Evolutionary conservation across 1,140 invertebrate species (phyloP), one percentile per base, ranked within the genome.

Genomic region (Macrostomum lignano): DNA sequence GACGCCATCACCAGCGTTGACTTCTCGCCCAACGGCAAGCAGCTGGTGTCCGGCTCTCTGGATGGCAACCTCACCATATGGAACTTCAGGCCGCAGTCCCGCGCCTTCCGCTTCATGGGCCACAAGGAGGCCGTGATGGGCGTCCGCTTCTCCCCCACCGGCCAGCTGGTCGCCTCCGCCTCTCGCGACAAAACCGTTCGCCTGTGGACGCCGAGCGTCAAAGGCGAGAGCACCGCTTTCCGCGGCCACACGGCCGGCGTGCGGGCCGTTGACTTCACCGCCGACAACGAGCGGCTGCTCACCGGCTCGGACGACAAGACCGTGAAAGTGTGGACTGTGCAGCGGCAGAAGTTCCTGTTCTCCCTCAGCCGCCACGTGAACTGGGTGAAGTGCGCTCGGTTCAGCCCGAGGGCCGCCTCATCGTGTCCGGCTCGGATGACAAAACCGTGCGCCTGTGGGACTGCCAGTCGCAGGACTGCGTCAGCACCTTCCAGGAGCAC

Each of bases 231-330:
- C 6, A 58, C 58, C 9, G 70, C 73, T 47, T 78, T 81, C 49
- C 67, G 67, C 53, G 70, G 73, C 13, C 76, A 84, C 53, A 66
- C 64, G 25, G 66, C 67, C 35, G 65, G 70, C 21, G 72, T 84
- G 2, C 61, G 74, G 28, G 72, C 70, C 37, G 68, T 82, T 2
- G 58, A 60, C 34, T 82, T 81, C 46, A 73, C 69, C 46, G 62
- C 64, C n/a, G 71, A 75, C 58, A 71, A 71, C 1, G 54, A 66
- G 41, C 48, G 68, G 58, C 51, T 79, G 21, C 47, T 74, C 11
- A 78, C 75, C 30, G 68, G 72, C 14, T 78, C 76, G 2, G 73
- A 81, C 62, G 78, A 84, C 46, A 82, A 84, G 64, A 68, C 67
- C 32, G 54, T 78, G 11, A 38, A 82, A n/a, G 39, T 65, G 13